Percentiles rank a stretch among this genome's conserved stretches.
These are phyloP conservation scores for Parnassius smintheus DNA, from an alignment of 2,888 invertebrate genomes.

Conservation along the genomic window DNA sequence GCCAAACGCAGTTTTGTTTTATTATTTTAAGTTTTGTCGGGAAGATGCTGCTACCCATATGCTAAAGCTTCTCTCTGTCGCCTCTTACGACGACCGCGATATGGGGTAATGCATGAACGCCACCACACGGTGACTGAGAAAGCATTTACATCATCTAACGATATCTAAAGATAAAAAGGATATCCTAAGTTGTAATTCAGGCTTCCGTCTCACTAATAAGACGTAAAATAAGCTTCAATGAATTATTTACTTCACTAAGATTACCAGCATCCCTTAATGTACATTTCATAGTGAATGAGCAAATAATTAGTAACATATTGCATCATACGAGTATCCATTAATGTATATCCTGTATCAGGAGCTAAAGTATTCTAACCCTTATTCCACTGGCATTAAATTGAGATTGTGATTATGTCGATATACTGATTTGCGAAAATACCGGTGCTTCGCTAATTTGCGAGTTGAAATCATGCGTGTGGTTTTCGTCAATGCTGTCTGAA, in stretches of 20 bases:
- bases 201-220: no score
- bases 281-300: background rate
- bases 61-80: no score
- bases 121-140: no score
- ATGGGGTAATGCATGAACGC: no score
- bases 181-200: no score
- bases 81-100: no score
- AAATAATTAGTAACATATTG: constrained; percentile 12
- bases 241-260: background rate
- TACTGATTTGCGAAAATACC: background rate
- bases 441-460: background rate
- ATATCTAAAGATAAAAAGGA: no score
- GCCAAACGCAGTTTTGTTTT: no score
- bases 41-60: no score
- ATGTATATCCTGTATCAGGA: background rate
- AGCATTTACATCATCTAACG: no score
- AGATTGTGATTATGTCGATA: background rate
- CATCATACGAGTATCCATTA: constrained; percentile 3
- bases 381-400: background rate
- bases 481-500: constrained; percentile 1
- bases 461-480: background rate
- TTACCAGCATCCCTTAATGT: background rate
- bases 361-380: background rate
- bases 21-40: no score
- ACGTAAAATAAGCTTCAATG: background rate